A percentile compares a stretch with the other conserved stretches of the same genome.
phyloP scores from a whole-genome alignment of 2,888 invertebrate species.

The Standfussiana lucernea region DNA sequence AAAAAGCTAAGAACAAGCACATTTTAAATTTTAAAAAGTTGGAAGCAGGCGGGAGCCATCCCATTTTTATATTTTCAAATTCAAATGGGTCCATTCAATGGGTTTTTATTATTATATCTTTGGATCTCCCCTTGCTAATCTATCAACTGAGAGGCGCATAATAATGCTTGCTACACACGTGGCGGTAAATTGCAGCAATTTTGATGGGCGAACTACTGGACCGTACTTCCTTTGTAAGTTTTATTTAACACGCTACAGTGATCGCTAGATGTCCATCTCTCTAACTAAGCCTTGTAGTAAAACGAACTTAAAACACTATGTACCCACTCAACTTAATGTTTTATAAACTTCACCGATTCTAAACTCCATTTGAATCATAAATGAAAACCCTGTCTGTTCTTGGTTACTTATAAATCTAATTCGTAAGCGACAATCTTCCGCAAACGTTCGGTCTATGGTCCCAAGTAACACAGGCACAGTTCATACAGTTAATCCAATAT shows the following conservation, averaged over 20 bases:
- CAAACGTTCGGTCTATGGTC: neutral
- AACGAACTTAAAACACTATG: neutral
- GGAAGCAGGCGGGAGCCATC: too few species aligned
- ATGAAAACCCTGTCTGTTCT: neutral
- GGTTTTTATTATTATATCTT: neutral
- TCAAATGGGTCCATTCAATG: too few species aligned
- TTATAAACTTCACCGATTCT: neutral
- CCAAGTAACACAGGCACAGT: neutral
- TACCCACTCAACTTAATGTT: neutral
- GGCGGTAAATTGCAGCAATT: slow-evolving; percentile 23
- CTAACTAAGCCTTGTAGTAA: neutral
- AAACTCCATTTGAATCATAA: neutral
- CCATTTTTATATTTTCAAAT: too few species aligned
- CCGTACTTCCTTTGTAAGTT: neutral
- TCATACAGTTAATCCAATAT: slow-evolving; percentile 15
- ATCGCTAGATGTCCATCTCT: neutral
- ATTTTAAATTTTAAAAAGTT: too few species aligned
- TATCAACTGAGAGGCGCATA: neutral
- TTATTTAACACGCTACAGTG: slow-evolving; percentile 2
- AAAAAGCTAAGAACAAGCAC: too few species aligned
- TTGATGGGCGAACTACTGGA: slow-evolving; percentile 17
- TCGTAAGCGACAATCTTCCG: neutral
- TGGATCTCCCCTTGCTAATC: neutral
- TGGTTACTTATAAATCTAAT: neutral
- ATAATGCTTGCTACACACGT: slow-evolving; percentile 15